phyloP scores from a whole-genome alignment of 1,140 invertebrate species.

The Formica exsecta region DNA sequence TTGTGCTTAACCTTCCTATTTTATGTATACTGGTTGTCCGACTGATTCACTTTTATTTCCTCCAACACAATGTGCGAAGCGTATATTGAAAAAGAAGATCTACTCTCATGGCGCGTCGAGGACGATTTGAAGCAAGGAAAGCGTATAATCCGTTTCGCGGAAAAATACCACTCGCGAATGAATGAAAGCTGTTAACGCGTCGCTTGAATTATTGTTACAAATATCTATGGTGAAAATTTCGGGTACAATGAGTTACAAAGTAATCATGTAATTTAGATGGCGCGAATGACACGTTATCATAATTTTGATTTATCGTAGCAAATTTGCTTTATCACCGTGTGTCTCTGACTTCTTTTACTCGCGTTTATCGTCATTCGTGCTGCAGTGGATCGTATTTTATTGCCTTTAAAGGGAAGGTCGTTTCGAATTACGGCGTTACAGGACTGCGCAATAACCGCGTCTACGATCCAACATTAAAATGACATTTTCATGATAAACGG shows the following conservation, averaged over 20 bases:
- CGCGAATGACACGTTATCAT: neutral
- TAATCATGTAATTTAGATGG: neutral
- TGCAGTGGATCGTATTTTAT: slow-evolving; percentile 8
- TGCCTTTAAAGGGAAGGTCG: neutral
- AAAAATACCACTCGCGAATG: neutral
- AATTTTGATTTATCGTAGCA: neutral
- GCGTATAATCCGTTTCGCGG: slow-evolving; percentile 5
- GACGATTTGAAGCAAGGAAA: neutral
- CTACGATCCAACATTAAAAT: slow-evolving; percentile 12
- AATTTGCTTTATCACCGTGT: neutral
- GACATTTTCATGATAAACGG: slow-evolving; percentile 5
- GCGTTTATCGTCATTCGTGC: neutral
- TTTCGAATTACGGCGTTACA: slow-evolving; percentile 17
- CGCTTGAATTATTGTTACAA: neutral
- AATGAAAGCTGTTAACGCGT: slow-evolving; percentile 5
- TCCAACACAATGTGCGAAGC: slow-evolving; percentile 17
- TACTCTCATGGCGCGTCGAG: neutral
- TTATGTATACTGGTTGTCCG: slow-evolving; percentile 20
- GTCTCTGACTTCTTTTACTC: neutral
- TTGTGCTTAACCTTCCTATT: slow-evolving; percentile 27
- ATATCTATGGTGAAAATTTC: slow-evolving; percentile 1
- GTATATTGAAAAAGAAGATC: slow-evolving; percentile 40
- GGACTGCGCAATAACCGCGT: neutral
- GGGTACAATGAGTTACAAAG: neutral
- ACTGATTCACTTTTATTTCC: slow-evolving; percentile 32